Percentiles rank a stretch among this genome's conserved stretches.
phyloP scores from a whole-genome alignment of 2,797 vertebrate species.

The Gila robusta region DNA sequence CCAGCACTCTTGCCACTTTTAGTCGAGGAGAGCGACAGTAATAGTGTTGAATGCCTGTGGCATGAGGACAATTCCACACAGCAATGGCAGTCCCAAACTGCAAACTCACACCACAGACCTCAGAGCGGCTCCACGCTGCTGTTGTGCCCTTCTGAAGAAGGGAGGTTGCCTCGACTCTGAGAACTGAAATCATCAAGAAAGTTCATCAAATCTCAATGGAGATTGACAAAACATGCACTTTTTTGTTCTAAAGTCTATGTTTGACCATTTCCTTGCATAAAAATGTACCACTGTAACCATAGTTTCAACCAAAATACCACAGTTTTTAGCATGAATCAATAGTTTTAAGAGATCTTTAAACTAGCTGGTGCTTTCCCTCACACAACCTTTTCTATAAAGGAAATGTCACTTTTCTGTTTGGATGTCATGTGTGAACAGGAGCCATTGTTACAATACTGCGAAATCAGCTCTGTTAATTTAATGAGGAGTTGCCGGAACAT shows the following conservation, averaged over 20 bases:
- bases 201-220: neutral
- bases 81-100: constrained; percentile 68
- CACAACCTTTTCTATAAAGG: neutral
- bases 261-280: neutral
- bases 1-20: constrained; percentile 76
- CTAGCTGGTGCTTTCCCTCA: neutral
- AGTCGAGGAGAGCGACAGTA: constrained; percentile 81
- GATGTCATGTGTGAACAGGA: neutral
- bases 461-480: neutral
- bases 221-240: neutral
- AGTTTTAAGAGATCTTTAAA: neutral
- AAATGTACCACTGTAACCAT: neutral
- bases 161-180: neutral
- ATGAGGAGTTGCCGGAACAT: neutral
- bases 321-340: neutral
- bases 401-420: neutral
- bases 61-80: constrained; percentile 75
- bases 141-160: neutral
- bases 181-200: neutral
- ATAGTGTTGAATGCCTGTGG: constrained; percentile 83
- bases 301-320: neutral
- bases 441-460: neutral
- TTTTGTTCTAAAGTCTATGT: neutral
- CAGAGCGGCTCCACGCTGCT: constrained; percentile 1
- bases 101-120: constrained; percentile 18